Evolutionary conservation across 2,888 invertebrate genomes (phyloP), one percentile per base, ranked within the genome.

Genomic region (Eupithecia insigniata): DNA sequence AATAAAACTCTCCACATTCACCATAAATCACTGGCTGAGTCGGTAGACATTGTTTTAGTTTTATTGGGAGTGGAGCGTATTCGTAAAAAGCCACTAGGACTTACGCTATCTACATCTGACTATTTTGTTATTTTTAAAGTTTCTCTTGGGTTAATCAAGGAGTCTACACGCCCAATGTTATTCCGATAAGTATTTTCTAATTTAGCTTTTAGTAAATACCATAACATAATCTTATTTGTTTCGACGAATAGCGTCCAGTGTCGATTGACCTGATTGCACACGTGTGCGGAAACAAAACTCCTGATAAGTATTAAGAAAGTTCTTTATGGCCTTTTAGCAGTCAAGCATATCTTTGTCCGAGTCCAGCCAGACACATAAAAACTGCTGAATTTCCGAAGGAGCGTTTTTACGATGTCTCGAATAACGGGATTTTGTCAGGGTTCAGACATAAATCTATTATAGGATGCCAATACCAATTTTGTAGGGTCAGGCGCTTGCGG

Each of bases 281-380:
- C 90, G 90, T 90, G 89, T 82, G 83, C 81, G 75, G 82, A 82
- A 81, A 83, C 80, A 81, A 78, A 81, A 78, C 82, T 77, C 78
- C 78, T 75, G 82, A n/a, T n/a, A n/a, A n/a, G 86, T 88, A 87
- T 88, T 88, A 88, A 87, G 84, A 85, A 86, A 88, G 84, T 87
- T 81, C 80, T 91, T 91, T 90, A 90, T 87, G 84, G 82, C 85
- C 84, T 75, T 84, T 82, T 82, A 85, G 86, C 86, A 84, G 89
- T 90, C 88, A 88, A 89, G 87, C 83, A 86, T 83, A 82, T 87
- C 90, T 90, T 91, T 91, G 91, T 91, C 84, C 85, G 76, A 79
- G 79, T 88, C 64, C 64, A 62, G 61, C 89, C 90, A 91, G 91
- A 91, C 92, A 88, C 88, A 91, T 91, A 91, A 92, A 74, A 74